Evolutionary conservation across 1,140 invertebrate species (phyloP).

Genomic region (Lepidotrigona ventralis): DNA sequence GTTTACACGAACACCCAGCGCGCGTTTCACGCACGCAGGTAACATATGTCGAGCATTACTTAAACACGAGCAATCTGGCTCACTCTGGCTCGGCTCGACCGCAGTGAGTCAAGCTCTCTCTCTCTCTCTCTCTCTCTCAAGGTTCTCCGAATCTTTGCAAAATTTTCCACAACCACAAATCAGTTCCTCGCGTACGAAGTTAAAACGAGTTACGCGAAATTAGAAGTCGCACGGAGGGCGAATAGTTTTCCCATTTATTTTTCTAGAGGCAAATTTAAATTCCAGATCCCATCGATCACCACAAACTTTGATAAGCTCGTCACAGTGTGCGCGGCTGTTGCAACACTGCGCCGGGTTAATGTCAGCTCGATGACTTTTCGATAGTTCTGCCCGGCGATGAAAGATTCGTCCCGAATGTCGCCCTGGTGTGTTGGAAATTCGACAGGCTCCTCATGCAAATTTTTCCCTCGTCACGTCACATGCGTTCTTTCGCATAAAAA

Average conservation of each 20-base stretch:
- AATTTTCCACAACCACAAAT: no score
- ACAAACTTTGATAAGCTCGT: slow-evolving; percentile 51
- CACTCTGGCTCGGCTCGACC: neutral
- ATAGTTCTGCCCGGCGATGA: slow-evolving; percentile 70
- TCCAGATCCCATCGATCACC: slow-evolving; percentile 61
- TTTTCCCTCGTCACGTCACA: slow-evolving; percentile 78
- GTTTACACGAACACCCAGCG: slow-evolving; percentile 55
- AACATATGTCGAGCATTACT: slow-evolving; percentile 60
- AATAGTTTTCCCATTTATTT: neutral
- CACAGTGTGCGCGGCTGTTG: slow-evolving; percentile 40
- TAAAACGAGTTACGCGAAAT: no score
- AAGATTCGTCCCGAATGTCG: slow-evolving; percentile 29
- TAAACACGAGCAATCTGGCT: neutral
- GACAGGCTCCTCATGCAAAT: slow-evolving; percentile 73
- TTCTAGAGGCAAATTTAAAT: slow-evolving; percentile 21
- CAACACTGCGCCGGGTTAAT: slow-evolving; percentile 65
- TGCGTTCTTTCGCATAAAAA: slow-evolving; percentile 76
- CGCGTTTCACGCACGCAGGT: slow-evolving; percentile 48
- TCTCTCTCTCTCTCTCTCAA: neutral
- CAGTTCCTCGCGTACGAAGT: no score
- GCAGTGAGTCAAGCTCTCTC: neutral
- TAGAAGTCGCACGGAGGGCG: no score
- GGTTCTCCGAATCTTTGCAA: no score
- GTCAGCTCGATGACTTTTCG: slow-evolving; percentile 78
- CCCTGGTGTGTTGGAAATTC: slow-evolving; percentile 64